These are phyloP conservation scores for Chromobotia macracanthus DNA, from an alignment of 2,797 vertebrate genomes.

Conservation along the genomic window DNA sequence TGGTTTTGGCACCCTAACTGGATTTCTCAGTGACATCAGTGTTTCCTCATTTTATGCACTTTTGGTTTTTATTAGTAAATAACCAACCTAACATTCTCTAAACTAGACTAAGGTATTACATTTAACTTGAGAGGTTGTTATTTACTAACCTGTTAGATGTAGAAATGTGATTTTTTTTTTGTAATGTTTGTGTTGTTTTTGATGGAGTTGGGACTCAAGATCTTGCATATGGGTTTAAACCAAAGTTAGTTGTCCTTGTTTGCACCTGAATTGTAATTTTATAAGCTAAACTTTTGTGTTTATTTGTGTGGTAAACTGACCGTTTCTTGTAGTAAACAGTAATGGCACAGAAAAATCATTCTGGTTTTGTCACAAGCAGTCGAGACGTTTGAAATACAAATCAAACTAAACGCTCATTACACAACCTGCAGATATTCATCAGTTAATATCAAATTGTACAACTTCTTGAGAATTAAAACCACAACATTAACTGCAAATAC, in stretches of 20 bases:
- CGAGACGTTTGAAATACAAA: neutral
- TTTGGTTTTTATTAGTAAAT: conserved; percentile 60
- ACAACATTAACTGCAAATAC: conserved; percentile 1
- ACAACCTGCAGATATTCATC: neutral
- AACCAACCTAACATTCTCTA: conserved; percentile 53
- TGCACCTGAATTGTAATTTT: conserved; percentile 47
- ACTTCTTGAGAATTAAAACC: too few species aligned
- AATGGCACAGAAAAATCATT: conserved; percentile 6
- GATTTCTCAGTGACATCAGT: conserved; percentile 34
- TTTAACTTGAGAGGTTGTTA: conserved; percentile 13
- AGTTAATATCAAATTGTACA: neutral
- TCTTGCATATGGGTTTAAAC: conserved; percentile 38
- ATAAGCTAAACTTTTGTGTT: too few species aligned
- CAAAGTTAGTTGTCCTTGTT: conserved; percentile 41
- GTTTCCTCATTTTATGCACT: conserved; percentile 61
- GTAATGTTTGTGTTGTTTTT: conserved; percentile 31
- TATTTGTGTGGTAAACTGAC: conserved; percentile 49
- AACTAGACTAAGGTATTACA: conserved; percentile 48
- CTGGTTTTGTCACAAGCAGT: conserved; percentile 6
- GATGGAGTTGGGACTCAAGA: conserved; percentile 34
- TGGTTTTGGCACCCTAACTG: too few species aligned
- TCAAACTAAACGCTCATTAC: neutral
- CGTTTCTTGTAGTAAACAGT: conserved; percentile 28
- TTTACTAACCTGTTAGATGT: conserved; percentile 26
- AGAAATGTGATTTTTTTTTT: conserved; percentile 17